Conservation (phyloP, 2,888 invertebrate genomes). For the Troides oblongomaculatus region DNA sequence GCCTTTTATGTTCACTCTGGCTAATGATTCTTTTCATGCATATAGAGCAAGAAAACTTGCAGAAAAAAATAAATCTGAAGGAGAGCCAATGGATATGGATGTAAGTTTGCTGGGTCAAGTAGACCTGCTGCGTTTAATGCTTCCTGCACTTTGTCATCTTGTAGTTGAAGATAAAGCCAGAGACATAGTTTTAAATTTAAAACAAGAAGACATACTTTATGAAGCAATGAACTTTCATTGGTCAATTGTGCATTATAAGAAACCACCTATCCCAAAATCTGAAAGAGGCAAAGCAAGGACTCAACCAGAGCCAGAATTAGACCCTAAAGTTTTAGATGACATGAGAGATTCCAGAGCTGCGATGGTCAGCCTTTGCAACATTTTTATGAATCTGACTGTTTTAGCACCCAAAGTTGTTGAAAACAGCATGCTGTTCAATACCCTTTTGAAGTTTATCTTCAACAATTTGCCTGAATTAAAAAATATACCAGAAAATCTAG, state of each 20-base stretch:
- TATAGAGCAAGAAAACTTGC: slow-evolving; percentile 83
- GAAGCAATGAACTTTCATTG: slow-evolving; percentile 91
- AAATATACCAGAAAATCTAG: slow-evolving; percentile 89
- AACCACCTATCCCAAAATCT: slow-evolving; percentile 89
- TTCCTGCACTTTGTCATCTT: slow-evolving; percentile 94
- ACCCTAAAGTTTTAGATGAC: slow-evolving; percentile 86
- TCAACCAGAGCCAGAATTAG: slow-evolving; percentile 87
- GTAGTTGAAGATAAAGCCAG: slow-evolving; percentile 94
- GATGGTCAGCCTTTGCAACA: slow-evolving; percentile 93
- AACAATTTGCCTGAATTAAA: slow-evolving; percentile 91
- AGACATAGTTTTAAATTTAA: slow-evolving; percentile 86
- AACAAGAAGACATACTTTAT: slow-evolving; percentile 89
- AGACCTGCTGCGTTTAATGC: slow-evolving; percentile 89
- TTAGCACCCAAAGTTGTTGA: slow-evolving; percentile 91
- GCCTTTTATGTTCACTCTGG: slow-evolving; percentile 89
- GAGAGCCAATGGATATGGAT: slow-evolving; percentile 73
- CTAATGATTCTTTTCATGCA: slow-evolving; percentile 91
- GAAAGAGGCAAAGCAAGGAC: slow-evolving; percentile 87
- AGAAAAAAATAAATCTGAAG: slow-evolving; percentile 83
- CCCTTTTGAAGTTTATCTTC: slow-evolving; percentile 90
- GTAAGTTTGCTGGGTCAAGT: slow-evolving; percentile 76
- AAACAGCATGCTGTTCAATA: slow-evolving; percentile 87
- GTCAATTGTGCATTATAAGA: slow-evolving; percentile 91
- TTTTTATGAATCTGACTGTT: slow-evolving; percentile 95
- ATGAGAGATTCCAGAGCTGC: slow-evolving; percentile 92